phyloP scores from a whole-genome alignment of 1,140 invertebrate genomes.

The Drosophila biarmipes region DNA sequence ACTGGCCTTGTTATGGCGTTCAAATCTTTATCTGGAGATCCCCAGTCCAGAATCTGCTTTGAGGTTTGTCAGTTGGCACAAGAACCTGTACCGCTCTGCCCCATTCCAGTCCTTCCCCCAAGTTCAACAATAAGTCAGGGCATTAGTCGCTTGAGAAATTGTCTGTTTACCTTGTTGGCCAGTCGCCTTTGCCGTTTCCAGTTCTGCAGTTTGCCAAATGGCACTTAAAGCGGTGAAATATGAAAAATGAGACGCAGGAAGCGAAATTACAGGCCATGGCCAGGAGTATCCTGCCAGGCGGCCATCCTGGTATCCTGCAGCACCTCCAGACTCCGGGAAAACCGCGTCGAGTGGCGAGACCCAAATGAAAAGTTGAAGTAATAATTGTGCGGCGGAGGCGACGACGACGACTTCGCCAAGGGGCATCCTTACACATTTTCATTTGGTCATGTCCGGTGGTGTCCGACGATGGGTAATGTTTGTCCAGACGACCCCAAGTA shows the following conservation, averaged over 20 bases:
- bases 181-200: slow-evolving; percentile 43
- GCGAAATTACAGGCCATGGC: slow-evolving; percentile 64
- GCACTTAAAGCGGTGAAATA: slow-evolving; percentile 74
- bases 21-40: background rate
- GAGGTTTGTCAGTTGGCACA: slow-evolving; percentile 44
- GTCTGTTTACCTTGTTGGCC: slow-evolving; percentile 80
- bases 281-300: slow-evolving; percentile 52
- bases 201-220: slow-evolving; percentile 66
- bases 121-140: slow-evolving; percentile 74
- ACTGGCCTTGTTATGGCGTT: background rate
- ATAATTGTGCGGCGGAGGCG: slow-evolving; percentile 66
- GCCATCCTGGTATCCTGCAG: slow-evolving; percentile 43
- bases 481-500: slow-evolving; percentile 84
- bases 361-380: slow-evolving; percentile 78
- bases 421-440: slow-evolving; percentile 74
- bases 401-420: slow-evolving; percentile 51
- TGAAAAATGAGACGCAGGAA: slow-evolving; percentile 80
- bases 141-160: slow-evolving; percentile 81
- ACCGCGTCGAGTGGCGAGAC: slow-evolving; percentile 34
- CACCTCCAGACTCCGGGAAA: slow-evolving; percentile 68
- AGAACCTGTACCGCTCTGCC: slow-evolving; percentile 30
- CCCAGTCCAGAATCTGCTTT: slow-evolving; percentile 12
- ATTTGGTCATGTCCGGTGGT: slow-evolving; percentile 78
- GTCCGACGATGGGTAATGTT: slow-evolving; percentile 71
- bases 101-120: slow-evolving; percentile 15